A percentile compares a stretch with the other conserved stretches of the same genome.
These are phyloP conservation scores for Podotricha telesiphe DNA, from an alignment of 2,888 invertebrate species.

Conservation along the genomic window DNA sequence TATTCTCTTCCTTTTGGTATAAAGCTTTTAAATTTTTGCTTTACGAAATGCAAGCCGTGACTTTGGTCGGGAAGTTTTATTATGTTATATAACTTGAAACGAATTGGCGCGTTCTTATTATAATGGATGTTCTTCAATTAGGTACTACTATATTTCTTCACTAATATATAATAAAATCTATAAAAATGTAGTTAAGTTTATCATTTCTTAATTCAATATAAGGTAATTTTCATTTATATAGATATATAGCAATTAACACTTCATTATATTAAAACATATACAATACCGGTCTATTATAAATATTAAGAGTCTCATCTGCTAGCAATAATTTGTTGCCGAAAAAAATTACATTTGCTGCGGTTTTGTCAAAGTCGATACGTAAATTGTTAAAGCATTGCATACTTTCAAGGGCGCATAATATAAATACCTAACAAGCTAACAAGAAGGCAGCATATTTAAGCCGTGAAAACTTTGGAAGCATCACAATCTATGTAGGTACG, in stretches of 20 bases:
- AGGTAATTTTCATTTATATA: too few species aligned
- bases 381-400: neutral
- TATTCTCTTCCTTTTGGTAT: conserved; percentile 18
- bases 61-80: neutral
- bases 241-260: too few species aligned
- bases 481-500: conserved; percentile 7
- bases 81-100: neutral
- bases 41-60: neutral
- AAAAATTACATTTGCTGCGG: neutral
- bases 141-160: too few species aligned
- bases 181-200: too few species aligned
- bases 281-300: too few species aligned
- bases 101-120: too few species aligned
- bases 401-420: neutral
- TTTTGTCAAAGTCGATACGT: neutral
- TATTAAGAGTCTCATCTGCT: too few species aligned
- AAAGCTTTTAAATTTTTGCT: conserved; percentile 15
- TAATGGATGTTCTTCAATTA: too few species aligned
- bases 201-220: too few species aligned
- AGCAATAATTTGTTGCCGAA: neutral
- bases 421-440: neutral
- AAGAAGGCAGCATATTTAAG: conserved; percentile 2
- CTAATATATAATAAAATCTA: too few species aligned
- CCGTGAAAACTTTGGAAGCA: conserved; percentile 8
- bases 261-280: too few species aligned